Evolutionary conservation across 1,140 invertebrate genomes (phyloP), one percentile per base, ranked within the genome.

Genomic region (Pygmarrhopalites habei): DNA sequence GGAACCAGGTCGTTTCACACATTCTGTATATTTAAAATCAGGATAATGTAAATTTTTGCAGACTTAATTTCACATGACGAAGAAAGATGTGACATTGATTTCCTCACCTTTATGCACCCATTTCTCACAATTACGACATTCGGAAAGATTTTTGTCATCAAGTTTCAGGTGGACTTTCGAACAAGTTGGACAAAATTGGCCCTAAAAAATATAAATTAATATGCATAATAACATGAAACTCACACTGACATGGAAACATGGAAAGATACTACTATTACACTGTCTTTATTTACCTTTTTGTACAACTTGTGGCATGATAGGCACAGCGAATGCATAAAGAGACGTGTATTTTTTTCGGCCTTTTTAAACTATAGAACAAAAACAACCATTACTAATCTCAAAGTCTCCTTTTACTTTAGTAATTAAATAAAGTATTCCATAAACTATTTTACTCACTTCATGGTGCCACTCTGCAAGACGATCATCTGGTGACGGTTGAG

Each of bases 401-500:
- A 41, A 30, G 17, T 43, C 12, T 14, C n/a, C n/a, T n/a, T n/a
- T n/a, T n/a, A n/a, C n/a, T n/a, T n/a, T n/a, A n/a, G n/a, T n/a
- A n/a, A 44, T 52, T 41, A 41, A 30, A 17, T 30, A 26, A 32
- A 44, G 21, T 43, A 1, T 23, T 43, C 19, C 19, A n/a, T n/a
- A n/a, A n/a, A n/a, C 32, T 35, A 35, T 17, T 43, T 28, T 2
- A 44, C 41, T 64, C 68, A 75, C 74, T 71, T 75, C 80, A 52
- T 81, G 80, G 59, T 81, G 80, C 80, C 80, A 81, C 57, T 80
- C 78, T 1, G 79, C 79, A n/a, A 74, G 75, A 35, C 77, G 75
- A 44, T 77, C 74, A 19, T 72, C 70, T 1, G 63, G 55, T 1
- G 69, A 66, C 3, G 82, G 78, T 61, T 77, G 76, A 52, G 74